These are phyloP conservation scores for Tromatobia lineatoria DNA, from an alignment of 2,888 invertebrate genomes.

Conservation along the genomic window DNA sequence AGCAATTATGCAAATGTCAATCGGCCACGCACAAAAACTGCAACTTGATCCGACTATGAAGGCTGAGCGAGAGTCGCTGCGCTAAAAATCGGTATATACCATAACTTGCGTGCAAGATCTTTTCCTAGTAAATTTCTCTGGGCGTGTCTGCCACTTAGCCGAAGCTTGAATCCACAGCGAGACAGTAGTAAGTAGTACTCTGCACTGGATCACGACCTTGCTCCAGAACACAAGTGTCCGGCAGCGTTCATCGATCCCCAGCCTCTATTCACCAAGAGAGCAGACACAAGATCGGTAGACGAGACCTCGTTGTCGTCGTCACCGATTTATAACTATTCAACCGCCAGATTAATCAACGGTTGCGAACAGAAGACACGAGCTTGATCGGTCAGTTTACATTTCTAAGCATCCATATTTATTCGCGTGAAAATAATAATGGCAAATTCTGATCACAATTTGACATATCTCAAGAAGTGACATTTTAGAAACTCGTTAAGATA, in stretches of 20 bases:
- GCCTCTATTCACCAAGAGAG: constrained; percentile 20
- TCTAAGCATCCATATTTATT: constrained; percentile 1
- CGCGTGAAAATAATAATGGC: no score
- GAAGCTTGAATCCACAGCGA: not conserved
- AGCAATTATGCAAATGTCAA: constrained; percentile 69
- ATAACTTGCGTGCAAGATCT: constrained; percentile 29
- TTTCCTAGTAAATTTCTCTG: constrained; percentile 33
- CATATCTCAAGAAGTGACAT: no score
- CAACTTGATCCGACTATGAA: constrained; percentile 60
- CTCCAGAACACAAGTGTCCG: constrained; percentile 19
- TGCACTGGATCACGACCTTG: constrained; percentile 33
- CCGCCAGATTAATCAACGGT: constrained; percentile 24
- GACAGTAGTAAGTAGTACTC: not conserved
- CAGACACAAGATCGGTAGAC: constrained; percentile 15
- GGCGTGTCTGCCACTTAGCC: constrained; percentile 25
- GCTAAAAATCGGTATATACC: not conserved
- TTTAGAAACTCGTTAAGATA: no score
- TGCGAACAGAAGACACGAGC: not conserved
- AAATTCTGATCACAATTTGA: no score
- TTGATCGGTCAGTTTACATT: not conserved
- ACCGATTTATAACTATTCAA: not conserved
- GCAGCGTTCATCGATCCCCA: constrained; percentile 54
- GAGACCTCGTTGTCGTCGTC: constrained; percentile 19
- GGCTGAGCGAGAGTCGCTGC: constrained; percentile 28
- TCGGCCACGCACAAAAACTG: constrained; percentile 54